Percentiles rank a stretch among this genome's conserved stretches.
phyloP scores from a whole-genome alignment of 2,113 vertebrate species.

The Oenanthe melanoleuca region DNA sequence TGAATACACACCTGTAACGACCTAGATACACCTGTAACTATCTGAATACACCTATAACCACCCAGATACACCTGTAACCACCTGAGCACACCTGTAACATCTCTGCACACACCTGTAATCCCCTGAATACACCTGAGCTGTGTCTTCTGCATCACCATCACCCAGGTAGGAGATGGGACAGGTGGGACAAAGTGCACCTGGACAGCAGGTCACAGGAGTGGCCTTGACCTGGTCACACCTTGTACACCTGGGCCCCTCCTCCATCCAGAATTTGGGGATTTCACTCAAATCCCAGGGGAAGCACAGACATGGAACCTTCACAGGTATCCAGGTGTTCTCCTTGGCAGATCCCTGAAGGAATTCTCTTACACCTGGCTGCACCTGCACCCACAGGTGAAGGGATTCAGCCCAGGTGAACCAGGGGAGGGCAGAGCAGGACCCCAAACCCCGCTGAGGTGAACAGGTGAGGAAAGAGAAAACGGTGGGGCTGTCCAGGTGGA shows the following conservation, averaged over 20 bases:
- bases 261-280: background rate
- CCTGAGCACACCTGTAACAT: rapidly evolving
- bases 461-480: background rate
- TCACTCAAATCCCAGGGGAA: background rate
- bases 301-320: too few species aligned
- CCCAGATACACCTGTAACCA: background rate
- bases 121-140: background rate
- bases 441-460: too few species aligned
- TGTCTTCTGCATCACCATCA: too few species aligned
- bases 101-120: background rate
- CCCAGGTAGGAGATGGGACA: background rate
- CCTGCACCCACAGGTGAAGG: background rate
- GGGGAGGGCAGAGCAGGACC: background rate
- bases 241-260: background rate
- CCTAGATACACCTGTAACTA: rapidly evolving
- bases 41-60: background rate
- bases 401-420: background rate
- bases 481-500: background rate
- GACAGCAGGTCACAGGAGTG: rapidly evolving
- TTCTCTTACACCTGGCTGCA: background rate
- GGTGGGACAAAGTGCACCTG: background rate
- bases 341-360: background rate
- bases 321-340: background rate
- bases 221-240: background rate
- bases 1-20: background rate